Percentiles rank a stretch among this genome's conserved stretches.
Conservation (phyloP, 2,888 invertebrate genomes). For the Xestia sexstrigata region DNA sequence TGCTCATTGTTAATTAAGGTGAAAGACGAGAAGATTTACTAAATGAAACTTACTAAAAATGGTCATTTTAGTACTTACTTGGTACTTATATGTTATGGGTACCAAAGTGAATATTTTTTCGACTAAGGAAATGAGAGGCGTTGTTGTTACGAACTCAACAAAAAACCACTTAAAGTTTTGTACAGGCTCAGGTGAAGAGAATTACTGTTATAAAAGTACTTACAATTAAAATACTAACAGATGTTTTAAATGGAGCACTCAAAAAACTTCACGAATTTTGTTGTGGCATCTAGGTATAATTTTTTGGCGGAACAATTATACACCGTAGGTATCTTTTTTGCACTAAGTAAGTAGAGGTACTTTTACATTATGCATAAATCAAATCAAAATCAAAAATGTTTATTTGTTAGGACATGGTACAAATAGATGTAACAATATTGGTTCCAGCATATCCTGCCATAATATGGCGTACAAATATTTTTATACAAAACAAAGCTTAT, state of each 20-base stretch:
- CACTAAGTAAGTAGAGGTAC: neutral
- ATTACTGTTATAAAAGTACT: conserved; percentile 7
- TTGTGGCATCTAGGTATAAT: neutral
- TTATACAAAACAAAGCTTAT: too few relatives aligned
- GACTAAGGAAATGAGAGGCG: neutral
- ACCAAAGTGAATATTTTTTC: neutral
- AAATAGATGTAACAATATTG: too few relatives aligned
- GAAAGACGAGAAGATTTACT: neutral
- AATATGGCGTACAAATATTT: too few relatives aligned
- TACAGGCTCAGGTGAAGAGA: conserved; percentile 13
- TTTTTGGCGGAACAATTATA: neutral
- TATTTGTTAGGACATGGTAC: too few relatives aligned
- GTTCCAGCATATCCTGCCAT: too few relatives aligned
- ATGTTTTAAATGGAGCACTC: conserved; percentile 9
- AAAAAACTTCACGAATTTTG: neutral
- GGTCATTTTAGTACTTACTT: neutral
- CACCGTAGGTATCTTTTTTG: neutral
- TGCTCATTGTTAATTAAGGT: neutral
- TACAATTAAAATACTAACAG: conserved; percentile 9
- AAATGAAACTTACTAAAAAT: neutral
- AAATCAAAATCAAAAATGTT: too few relatives aligned
- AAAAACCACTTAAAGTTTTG: conserved; percentile 21
- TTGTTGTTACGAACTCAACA: conserved; percentile 2
- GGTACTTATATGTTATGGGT: neutral
- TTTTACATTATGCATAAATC: neutral